Conservation (phyloP, 1,140 invertebrate genomes). For the Drosophila miranda region DNA sequence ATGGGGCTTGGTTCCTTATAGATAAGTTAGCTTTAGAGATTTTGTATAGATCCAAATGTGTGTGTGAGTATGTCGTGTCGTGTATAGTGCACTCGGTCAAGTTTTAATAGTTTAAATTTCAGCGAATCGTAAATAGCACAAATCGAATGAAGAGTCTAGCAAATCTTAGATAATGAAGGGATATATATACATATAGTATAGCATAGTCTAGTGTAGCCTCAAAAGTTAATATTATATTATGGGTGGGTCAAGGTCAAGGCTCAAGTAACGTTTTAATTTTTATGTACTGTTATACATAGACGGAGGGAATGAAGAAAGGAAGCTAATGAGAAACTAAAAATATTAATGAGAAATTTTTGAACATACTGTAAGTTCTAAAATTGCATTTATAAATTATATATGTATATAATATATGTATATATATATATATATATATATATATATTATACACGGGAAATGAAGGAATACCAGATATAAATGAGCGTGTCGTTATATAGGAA, state of each 20-base stretch:
- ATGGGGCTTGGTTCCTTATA: conserved; percentile 38
- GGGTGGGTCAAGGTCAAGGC: conserved; percentile 38
- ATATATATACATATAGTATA: conserved; percentile 33
- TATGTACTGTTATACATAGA: conserved; percentile 67
- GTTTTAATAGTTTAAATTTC: conserved; percentile 76
- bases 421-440: conserved; percentile 73
- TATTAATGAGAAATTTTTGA: conserved; percentile 68
- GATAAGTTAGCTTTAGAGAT: conserved; percentile 66
- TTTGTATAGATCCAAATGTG: conserved; percentile 63
- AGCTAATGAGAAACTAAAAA: conserved; percentile 30
- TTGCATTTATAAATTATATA: conserved; percentile 76
- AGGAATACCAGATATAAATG: conserved; percentile 42
- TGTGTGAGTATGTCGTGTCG: conserved; percentile 32
- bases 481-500: conserved; percentile 76
- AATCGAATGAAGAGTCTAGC: conserved; percentile 54
- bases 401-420: conserved; percentile 56
- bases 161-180: conserved; percentile 65
- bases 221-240: conserved; percentile 52
- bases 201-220: conserved; percentile 64
- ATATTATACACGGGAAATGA: conserved; percentile 53
- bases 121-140: conserved; percentile 71
- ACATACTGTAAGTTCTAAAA: conserved; percentile 80
- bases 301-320: neutral
- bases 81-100: conserved; percentile 47
- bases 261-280: conserved; percentile 73